These are phyloP conservation scores for Caranx melampygus DNA, from an alignment of 2,113 vertebrate genomes.

Conservation along the genomic window DNA sequence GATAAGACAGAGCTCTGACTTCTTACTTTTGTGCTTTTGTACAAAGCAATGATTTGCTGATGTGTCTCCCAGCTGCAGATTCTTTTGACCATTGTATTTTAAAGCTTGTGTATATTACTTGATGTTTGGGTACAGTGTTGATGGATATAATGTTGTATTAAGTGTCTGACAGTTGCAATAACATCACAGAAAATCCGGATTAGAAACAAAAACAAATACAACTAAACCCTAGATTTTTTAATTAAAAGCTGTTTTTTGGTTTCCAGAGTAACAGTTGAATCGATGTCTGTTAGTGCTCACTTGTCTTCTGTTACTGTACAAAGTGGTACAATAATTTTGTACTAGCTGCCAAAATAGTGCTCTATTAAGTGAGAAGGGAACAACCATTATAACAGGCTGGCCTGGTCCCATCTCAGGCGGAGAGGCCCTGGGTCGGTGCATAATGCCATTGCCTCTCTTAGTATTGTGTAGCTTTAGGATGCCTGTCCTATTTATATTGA, in stretches of 20 bases:
- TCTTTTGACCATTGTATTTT: background rate
- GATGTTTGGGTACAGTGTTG: background rate
- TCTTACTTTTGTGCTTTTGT: background rate
- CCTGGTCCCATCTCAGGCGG: constrained; percentile 64
- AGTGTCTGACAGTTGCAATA: background rate
- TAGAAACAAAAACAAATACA: background rate
- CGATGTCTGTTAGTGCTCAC: background rate
- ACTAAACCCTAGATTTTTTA: background rate
- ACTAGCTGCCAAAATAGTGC: constrained; percentile 16
- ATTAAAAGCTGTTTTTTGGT: background rate
- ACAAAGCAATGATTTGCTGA: background rate
- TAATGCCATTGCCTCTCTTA: constrained; percentile 77
- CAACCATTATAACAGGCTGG: constrained; percentile 53
- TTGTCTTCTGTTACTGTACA: background rate
- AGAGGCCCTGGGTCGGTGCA: constrained; percentile 70
- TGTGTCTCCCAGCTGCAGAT: background rate
- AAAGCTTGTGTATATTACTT: background rate
- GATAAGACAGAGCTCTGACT: background rate
- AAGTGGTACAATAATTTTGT: constrained; percentile 6
- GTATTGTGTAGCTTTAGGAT: constrained; percentile 77
- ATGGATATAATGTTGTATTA: background rate
- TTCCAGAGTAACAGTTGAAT: background rate
- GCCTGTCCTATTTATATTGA: constrained; percentile 85
- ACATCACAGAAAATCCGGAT: background rate
- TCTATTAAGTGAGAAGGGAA: constrained; percentile 34